Evolutionary conservation across 2,113 vertebrate genomes (phyloP), one percentile per base, ranked within the genome.

Genomic region (Ceyx cyanopectus): DNA sequence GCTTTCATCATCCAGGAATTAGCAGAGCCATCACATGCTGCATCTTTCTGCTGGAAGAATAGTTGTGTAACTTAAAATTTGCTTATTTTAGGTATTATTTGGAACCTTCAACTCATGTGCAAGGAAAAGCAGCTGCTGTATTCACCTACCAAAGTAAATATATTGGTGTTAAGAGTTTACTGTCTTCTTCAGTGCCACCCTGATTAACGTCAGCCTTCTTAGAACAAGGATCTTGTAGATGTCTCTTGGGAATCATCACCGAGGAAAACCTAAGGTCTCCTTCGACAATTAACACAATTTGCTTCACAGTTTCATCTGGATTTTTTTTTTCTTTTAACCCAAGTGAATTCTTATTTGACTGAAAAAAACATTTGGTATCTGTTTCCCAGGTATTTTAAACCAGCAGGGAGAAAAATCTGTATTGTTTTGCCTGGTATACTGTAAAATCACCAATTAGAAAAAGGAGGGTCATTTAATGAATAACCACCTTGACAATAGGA

Each of bases 391-490:
- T 96, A 96, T 88, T 92, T 94, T 91, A 97, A 96, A 93, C 85
- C 26, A 87, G 50, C 72, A 92, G 61, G 78, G 82, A 91, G 81
- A 97, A 96, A 92, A 96, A 86, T 95, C 77, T 83, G 80, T 80
- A 50, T 95, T 94, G 60, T 92, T 95, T 94, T 90, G 72, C 60
- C 91, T 69, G 34, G 45, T 40, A 54, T 85, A 30, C 78, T 93
- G 89, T 96, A 87, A 97, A 97, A 97, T 97, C 34, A 95, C 89
- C 84, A 97, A 84, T 96, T 97, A 97, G 87, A 94, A 96, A 93
- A 50, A 50, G 53, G 22, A 84, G 58, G 43, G 76, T 95, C 66
- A 46, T 94, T 91, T 34, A 68, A 89, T 48, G 74, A 96, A 97
- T 85, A 97, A 93, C 54, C 67, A 96, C 87, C 58, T 90, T 40